Conservation (phyloP, 2,797 vertebrate genomes). For the Leuciscus waleckii region DNA sequence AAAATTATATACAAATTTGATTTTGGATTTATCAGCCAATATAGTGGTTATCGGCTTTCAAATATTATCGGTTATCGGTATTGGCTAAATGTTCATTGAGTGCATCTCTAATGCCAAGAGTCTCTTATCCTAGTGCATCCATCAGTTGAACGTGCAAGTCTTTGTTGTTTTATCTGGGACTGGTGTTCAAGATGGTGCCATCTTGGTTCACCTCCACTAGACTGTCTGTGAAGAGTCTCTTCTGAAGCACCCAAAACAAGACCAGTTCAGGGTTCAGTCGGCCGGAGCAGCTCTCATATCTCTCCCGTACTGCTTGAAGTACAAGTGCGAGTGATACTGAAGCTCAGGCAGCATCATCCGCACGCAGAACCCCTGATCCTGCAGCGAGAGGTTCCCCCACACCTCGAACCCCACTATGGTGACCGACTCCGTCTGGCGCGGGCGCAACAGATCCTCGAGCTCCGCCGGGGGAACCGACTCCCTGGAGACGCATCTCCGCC, state of each 20-base stretch:
- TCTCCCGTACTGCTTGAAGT: slow-evolving; percentile 64
- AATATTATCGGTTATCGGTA: too few relatives aligned
- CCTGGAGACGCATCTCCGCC: slow-evolving; percentile 52
- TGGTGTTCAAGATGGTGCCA: neutral
- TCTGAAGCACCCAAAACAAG: neutral
- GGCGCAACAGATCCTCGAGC: slow-evolving; percentile 51
- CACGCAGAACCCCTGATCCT: slow-evolving; percentile 61
- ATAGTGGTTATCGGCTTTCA: too few relatives aligned
- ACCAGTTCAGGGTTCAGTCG: slow-evolving; percentile 1
- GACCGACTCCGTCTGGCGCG: slow-evolving; percentile 51
- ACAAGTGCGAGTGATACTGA: slow-evolving; percentile 64
- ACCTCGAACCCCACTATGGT: slow-evolving; percentile 65
- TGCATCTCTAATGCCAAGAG: neutral
- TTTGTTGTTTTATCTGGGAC: neutral
- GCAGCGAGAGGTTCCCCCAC: slow-evolving; percentile 54
- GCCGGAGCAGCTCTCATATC: slow-evolving; percentile 59
- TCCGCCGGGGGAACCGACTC: slow-evolving; percentile 50
- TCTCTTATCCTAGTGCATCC: neutral
- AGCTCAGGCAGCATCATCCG: slow-evolving; percentile 66
- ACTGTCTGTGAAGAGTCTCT: neutral
- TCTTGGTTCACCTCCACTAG: neutral
- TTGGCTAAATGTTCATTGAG: too few relatives aligned
- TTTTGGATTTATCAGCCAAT: too few relatives aligned
- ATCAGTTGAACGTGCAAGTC: neutral
- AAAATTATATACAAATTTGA: too few relatives aligned